A percentile compares a stretch with the other conserved stretches of the same genome.
Conservation (phyloP, 2,888 invertebrate species). For the Drosophila rubida region DNA sequence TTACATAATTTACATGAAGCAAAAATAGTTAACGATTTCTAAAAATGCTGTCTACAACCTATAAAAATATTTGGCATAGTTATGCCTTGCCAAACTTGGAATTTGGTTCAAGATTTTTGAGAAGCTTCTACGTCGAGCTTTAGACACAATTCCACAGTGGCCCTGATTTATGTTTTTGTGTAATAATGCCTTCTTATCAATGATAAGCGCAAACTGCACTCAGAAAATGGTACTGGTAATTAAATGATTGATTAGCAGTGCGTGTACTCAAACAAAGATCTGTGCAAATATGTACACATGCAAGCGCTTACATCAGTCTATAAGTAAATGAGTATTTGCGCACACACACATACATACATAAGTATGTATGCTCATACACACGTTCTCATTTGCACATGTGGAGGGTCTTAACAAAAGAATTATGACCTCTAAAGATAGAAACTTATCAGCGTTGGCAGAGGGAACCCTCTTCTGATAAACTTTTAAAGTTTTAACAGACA, state of each 20-base stretch:
- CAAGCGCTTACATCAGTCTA: conserved; percentile 1
- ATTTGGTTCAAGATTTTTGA: too few relatives aligned
- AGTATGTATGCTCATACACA: conserved; percentile 10
- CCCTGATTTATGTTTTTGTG: conserved; percentile 1
- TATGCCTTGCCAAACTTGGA: too few relatives aligned
- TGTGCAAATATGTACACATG: conserved; percentile 3
- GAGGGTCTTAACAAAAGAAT: conserved; percentile 41
- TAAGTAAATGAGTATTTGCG: conserved; percentile 4
- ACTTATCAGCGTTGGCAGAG: conserved; percentile 47
- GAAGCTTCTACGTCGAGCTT: too few relatives aligned
- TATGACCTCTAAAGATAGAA: conserved; percentile 60
- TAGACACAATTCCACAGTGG: background rate
- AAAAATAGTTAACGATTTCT: too few relatives aligned
- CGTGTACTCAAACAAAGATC: conserved; percentile 9
- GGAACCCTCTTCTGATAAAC: conserved; percentile 38
- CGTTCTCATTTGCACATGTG: conserved; percentile 20
- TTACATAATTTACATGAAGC: too few relatives aligned
- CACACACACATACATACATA: background rate
- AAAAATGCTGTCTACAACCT: too few relatives aligned
- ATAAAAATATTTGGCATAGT: too few relatives aligned
- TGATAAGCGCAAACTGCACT: conserved; percentile 35
- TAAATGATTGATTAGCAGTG: conserved; percentile 28
- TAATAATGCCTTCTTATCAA: conserved; percentile 19
- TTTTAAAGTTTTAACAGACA: conserved; percentile 36
- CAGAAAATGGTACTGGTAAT: conserved; percentile 17